A percentile compares a stretch with the other conserved stretches of the same genome.
phyloP scores from a whole-genome alignment of 2,797 vertebrate species.

The Sebastes flavidus region DNA sequence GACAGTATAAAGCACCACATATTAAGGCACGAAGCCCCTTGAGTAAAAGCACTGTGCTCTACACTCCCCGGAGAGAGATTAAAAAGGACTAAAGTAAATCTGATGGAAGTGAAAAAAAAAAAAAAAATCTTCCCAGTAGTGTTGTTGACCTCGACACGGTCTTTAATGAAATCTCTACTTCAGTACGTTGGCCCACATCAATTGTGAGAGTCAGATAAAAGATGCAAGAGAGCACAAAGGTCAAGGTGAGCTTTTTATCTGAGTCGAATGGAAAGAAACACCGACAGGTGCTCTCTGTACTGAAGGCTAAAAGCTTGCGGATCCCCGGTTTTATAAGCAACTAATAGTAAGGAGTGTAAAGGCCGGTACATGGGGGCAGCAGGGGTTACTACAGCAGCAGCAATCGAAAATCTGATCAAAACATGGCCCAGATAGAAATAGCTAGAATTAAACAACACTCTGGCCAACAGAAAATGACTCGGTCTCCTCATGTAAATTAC shows the following conservation, averaged over 20 bases:
- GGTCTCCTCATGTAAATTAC: background rate
- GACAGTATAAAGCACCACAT: conserved; percentile 1
- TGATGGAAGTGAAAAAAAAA: conserved; percentile 9
- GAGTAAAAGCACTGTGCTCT: conserved; percentile 7
- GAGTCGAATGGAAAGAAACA: conserved; percentile 20
- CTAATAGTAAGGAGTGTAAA: background rate
- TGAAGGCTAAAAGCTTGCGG: background rate
- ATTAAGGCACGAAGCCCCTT: conserved; percentile 25
- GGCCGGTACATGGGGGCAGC: background rate
- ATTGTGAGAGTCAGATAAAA: conserved; percentile 25
- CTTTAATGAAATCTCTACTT: conserved; percentile 24
- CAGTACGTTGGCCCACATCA: background rate
- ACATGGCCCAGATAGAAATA: background rate
- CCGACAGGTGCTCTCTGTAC: background rate
- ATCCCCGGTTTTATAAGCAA: background rate
- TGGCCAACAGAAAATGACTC: background rate
- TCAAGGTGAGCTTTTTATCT: conserved; percentile 41
- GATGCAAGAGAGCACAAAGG: conserved; percentile 10
- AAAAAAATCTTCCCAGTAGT: background rate
- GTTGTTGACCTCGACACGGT: conserved; percentile 26
- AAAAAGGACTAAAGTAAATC: conserved; percentile 43
- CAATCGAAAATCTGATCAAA: background rate
- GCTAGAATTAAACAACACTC: background rate
- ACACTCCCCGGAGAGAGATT: conserved; percentile 23
- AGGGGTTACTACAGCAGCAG: background rate